These are phyloP conservation scores for Tyria jacobaeae DNA, from an alignment of 2,888 invertebrate genomes.

Conservation along the genomic window DNA sequence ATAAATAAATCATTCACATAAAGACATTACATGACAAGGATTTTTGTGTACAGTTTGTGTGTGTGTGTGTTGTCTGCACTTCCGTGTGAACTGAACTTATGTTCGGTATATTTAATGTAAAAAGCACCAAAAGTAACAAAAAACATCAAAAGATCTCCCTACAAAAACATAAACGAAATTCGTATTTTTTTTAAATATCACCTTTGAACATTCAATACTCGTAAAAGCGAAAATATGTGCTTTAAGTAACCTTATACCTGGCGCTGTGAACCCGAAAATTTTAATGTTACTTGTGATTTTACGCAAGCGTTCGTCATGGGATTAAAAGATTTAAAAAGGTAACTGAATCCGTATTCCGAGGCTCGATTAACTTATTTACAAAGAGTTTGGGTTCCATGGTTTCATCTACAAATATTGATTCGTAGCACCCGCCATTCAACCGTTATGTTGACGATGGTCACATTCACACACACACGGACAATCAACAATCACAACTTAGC, in stretches of 20 bases:
- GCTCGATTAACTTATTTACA: slow-evolving; percentile 37
- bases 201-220: slow-evolving; percentile 42
- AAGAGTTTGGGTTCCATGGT: slow-evolving; percentile 27
- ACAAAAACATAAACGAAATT: slow-evolving; percentile 21
- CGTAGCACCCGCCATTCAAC: slow-evolving; percentile 46
- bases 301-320: slow-evolving; percentile 29
- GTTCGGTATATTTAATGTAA: background rate
- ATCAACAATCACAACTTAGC: slow-evolving; percentile 11
- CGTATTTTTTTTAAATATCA: slow-evolving; percentile 24
- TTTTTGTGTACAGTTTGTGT: background rate
- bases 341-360: slow-evolving; percentile 38
- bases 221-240: slow-evolving; percentile 33
- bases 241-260: slow-evolving; percentile 39
- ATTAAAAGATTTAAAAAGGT: slow-evolving; percentile 39
- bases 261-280: slow-evolving; percentile 33
- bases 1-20: background rate
- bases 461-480: slow-evolving; percentile 13
- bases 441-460: slow-evolving; percentile 48
- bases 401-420: slow-evolving; percentile 57
- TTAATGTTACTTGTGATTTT: slow-evolving; percentile 34
- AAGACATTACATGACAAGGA: background rate
- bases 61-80: background rate
- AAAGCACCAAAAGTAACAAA: slow-evolving; percentile 9
- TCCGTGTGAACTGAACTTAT: background rate
- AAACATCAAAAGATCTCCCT: slow-evolving; percentile 19